phyloP scores from a whole-genome alignment of 2,797 vertebrate species.

The Alauda arvensis region DNA sequence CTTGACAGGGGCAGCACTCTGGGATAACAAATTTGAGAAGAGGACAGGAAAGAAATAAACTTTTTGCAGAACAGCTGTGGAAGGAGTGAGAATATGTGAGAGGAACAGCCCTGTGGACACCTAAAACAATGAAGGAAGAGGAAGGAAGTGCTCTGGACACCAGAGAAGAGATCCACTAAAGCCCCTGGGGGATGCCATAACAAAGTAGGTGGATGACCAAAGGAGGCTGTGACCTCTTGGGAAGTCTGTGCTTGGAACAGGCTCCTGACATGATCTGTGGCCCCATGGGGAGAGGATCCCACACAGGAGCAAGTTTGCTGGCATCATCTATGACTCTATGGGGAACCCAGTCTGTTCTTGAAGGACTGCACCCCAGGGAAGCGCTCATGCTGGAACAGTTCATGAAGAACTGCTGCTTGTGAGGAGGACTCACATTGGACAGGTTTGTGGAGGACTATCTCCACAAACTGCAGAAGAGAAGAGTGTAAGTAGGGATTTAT shows the following conservation, averaged over 20 bases:
- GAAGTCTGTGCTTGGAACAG: background rate
- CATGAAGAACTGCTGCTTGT: background rate
- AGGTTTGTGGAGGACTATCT: no score
- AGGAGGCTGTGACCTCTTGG: background rate
- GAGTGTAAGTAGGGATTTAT: background rate
- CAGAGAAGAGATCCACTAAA: background rate
- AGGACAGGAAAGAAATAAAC: background rate
- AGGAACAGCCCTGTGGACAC: background rate
- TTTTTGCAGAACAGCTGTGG: background rate
- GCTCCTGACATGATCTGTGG: background rate
- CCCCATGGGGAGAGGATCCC: background rate
- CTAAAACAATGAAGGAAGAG: background rate
- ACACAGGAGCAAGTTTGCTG: background rate
- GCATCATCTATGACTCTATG: background rate
- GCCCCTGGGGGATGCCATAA: background rate
- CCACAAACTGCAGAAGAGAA: background rate
- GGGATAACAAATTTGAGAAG: background rate
- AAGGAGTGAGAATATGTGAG: background rate
- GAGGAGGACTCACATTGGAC: background rate
- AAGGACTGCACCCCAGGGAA: background rate
- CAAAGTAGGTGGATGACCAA: background rate
- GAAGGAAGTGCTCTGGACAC: background rate
- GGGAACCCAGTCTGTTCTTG: background rate
- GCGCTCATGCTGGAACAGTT: background rate
- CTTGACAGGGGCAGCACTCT: rapidly evolving